Evolutionary conservation across 2,888 invertebrate genomes (phyloP), one percentile per base, ranked within the genome.

Genomic region (Ephialtes manifestator): DNA sequence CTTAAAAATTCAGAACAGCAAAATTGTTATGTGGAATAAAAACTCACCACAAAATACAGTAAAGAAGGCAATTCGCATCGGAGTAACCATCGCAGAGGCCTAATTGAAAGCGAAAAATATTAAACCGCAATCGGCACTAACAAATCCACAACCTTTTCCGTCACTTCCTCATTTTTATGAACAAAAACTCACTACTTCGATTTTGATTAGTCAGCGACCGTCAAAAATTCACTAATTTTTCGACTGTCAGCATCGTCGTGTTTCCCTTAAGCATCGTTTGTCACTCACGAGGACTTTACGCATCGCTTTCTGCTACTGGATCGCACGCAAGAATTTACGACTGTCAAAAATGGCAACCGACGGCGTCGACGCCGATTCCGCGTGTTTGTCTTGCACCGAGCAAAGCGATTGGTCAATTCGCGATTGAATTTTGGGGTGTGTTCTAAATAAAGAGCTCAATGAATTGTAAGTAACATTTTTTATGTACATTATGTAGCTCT

Each of bases 41-140:
- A 77, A 88, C 91, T 92, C 88, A 94, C 94, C 92, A 83, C 89
- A 93, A 86, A 91, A 88, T 84, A 90, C 83, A 77, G 89, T 87
- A 79, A 93, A 86, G 84, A 93, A 83, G 11, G 89, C 82, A 28
- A 93, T 81, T 89, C 90, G 92, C 81, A 87, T 84, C 63, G 92
- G 78, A 72, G 91, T 92, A 90, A 92, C 92, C 93, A 94, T 93
- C 87, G 82, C 88, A 63, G 24, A n/a, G 55, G 71, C 51, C 39
- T 13, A 70, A 77, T 72, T 53, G 86, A 75, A 68, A 71, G 84
- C 70, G 78, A 76, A 81, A 81, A 75, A 83, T 79, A 75, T 75
- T 63, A 35, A 72, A 82, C 70, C 28, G 65, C 68, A 55, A 72
- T 77, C 48, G 71, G 51, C 60, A 74, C 74, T 60, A 35, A 67